Base-by-base conservation (phyloP, 2,888 invertebrate genomes). In the Agrotis puta region DNA sequence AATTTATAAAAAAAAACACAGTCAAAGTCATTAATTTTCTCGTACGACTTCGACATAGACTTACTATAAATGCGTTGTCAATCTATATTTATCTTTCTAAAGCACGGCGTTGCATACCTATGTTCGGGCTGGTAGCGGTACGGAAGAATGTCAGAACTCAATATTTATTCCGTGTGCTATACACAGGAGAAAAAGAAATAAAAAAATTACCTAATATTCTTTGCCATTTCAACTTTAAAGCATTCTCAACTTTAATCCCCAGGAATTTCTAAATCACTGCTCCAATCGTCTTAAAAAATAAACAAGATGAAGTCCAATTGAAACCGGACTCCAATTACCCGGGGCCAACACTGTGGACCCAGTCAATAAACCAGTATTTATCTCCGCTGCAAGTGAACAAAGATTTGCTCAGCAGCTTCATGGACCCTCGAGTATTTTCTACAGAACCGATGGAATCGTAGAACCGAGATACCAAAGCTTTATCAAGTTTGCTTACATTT, bases 311-410 rank as follows among this genome's bases (percentile, higher is more conserved):
- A n/a, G n/a, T n/a, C n/a, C 22, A 20, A 43, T 48, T 59, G 58
- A 63, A 62, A 54, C 51, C n/a, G 62, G 66, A 76, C 59, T 69
- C 68, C 62, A 79, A 82, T 79, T 81, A 79, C 74, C 69, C 65
- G 13, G 22, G n/a, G 20, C 14, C 58, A 61, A 54, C 65, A 70
- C 22, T 69, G 65, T 66, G 51, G 71, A 66, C 24, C 48, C n/a
- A 67, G 61, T 70, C 67, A 77, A 66, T 61, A 74, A 20, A 61
- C 50, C 45, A n/a, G 16, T 73, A 47, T 76, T 81, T 75, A 63
- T 76, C 66, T 66, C 4, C 20, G 20, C 59, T 70, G 81, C 48
- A 59, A 83, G 58, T 70, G 83, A 79, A 22, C 57, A 13, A 78
- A 70, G 56, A 64, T 82, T 81, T 70, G 18, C 62, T 69, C 61